phyloP scores from a whole-genome alignment of 2,888 invertebrate genomes.

The Drosophila neutralis region DNA sequence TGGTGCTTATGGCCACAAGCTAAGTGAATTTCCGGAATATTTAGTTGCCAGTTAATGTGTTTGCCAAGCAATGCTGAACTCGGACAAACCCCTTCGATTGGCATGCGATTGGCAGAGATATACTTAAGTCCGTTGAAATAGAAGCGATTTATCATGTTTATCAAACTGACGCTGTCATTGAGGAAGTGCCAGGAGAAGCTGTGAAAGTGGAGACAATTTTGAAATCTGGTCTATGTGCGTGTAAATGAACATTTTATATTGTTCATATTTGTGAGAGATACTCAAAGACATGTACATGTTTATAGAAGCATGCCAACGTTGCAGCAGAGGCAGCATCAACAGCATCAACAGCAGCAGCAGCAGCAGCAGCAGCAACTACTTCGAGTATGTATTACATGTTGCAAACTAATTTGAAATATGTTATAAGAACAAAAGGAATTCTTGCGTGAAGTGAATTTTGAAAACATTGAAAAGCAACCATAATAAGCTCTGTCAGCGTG shows the following conservation, averaged over 20 bases:
- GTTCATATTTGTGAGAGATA: conserved; percentile 1
- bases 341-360: not conserved
- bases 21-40: conserved; percentile 39
- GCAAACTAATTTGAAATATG: conserved; percentile 65
- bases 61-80: conserved; percentile 24
- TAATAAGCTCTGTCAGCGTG: conserved; percentile 72
- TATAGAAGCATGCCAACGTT: conserved; percentile 1
- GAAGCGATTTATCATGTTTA: conserved; percentile 44
- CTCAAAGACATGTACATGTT: conserved; percentile 1
- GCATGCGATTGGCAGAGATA: not conserved
- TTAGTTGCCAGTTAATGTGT: conserved; percentile 50
- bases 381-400: conserved; percentile 33
- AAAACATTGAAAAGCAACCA: conserved; percentile 55
- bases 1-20: not conserved
- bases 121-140: conserved; percentile 9
- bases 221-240: conserved; percentile 8
- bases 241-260: not conserved
- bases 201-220: conserved; percentile 11
- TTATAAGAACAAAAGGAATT: conserved; percentile 69
- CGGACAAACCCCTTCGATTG: conserved; percentile 34
- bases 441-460: conserved; percentile 70
- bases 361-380: conserved; percentile 5
- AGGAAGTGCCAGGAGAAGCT: conserved; percentile 42
- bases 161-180: conserved; percentile 41
- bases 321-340: not conserved